These are phyloP conservation scores for Tenthredo mesomela DNA, from an alignment of 2,888 invertebrate species.

Conservation along the genomic window DNA sequence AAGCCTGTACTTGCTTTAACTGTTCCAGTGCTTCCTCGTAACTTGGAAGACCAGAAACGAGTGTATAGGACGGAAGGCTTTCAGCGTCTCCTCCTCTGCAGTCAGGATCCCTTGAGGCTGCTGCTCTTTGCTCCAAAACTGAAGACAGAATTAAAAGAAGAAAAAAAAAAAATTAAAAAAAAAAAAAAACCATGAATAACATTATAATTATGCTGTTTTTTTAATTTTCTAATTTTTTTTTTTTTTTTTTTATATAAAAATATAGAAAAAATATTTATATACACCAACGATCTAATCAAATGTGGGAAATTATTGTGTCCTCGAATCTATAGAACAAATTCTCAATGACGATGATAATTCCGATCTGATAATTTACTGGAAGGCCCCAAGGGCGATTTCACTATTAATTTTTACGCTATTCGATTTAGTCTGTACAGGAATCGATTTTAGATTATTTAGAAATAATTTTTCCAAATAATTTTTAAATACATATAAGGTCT, in stretches of 20 bases:
- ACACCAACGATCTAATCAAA: not conserved
- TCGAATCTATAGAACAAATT: slow-evolving; percentile 15
- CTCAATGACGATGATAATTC: not conserved
- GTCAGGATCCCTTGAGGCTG: slow-evolving; percentile 64
- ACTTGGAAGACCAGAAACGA: slow-evolving; percentile 83
- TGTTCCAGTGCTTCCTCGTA: slow-evolving; percentile 84
- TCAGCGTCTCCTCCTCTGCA: slow-evolving; percentile 79
- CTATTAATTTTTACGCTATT: not conserved
- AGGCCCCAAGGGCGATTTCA: slow-evolving; percentile 16
- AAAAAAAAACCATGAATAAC: not conserved
- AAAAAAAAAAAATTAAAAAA: not conserved
- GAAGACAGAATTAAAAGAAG: slow-evolving; percentile 67
- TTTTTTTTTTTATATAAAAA: too few species aligned
- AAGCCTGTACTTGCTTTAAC: slow-evolving; percentile 77
- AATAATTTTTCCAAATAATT: not conserved
- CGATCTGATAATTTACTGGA: slow-evolving; percentile 2
- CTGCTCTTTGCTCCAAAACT: slow-evolving; percentile 76
- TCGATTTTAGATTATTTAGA: not conserved
- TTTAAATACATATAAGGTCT: not conserved
- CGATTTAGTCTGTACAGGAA: not conserved
- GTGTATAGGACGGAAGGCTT: slow-evolving; percentile 82
- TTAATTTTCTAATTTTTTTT: too few species aligned
- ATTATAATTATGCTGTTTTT: too few species aligned
- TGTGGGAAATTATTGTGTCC: not conserved
- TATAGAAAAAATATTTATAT: too few species aligned